These are phyloP conservation scores for Echinarachnius parma DNA, from an alignment of 53 echinoderm and acorn worm species.

Conservation along the genomic window DNA sequence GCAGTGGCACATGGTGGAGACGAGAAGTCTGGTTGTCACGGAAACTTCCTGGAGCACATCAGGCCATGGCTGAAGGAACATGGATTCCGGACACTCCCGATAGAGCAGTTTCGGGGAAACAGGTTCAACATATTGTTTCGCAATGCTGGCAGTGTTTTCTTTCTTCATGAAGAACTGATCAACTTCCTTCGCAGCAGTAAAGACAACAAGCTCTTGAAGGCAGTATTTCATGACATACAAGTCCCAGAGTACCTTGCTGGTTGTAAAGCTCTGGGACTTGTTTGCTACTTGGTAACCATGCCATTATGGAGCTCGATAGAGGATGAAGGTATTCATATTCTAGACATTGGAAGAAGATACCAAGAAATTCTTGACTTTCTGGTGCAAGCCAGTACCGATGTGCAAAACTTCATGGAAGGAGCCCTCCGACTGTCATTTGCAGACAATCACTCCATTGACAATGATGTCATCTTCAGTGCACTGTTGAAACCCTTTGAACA, in stretches of 20 bases:
- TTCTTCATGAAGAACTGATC: constrained; percentile 22
- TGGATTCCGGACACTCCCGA: constrained; percentile 20
- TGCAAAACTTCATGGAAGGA: too few relatives aligned
- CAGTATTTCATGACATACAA: constrained; percentile 32
- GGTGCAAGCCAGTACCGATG: too few relatives aligned
- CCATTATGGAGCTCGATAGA: constrained; percentile 56
- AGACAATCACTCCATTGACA: background rate
- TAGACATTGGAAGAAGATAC: constrained; percentile 47
- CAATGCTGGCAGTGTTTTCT: constrained; percentile 42
- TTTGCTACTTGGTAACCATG: constrained; percentile 36
- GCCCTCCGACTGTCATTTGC: constrained; percentile 8
- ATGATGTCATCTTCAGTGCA: constrained; percentile 17
- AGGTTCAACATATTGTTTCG: constrained; percentile 55
- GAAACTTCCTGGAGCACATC: constrained; percentile 17
- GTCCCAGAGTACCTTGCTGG: constrained; percentile 46
- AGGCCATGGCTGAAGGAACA: constrained; percentile 34
- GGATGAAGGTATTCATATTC: constrained; percentile 38
- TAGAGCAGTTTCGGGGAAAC: constrained; percentile 47
- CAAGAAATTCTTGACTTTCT: constrained; percentile 41
- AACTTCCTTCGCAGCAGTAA: constrained; percentile 23
- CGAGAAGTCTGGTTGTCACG: constrained; percentile 53
- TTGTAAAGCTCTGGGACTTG: constrained; percentile 52
- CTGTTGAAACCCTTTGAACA: constrained; percentile 23
- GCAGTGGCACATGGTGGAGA: constrained; percentile 50
- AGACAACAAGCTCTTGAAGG: constrained; percentile 37